Evolutionary conservation across 2,888 invertebrate genomes (phyloP).

Genomic region (Mythimna albipuncta): DNA sequence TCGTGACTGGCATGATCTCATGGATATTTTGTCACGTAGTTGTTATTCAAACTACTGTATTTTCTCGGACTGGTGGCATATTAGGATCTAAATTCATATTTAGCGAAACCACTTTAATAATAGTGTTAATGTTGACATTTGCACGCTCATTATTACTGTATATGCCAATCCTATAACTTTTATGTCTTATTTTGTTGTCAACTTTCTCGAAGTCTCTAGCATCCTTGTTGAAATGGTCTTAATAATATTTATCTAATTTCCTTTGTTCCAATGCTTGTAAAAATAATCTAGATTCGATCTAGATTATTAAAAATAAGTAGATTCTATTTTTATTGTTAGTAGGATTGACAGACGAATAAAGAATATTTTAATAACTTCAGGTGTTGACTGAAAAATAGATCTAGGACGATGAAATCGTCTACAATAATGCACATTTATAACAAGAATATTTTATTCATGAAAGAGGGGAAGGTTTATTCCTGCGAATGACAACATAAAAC

Average conservation of each 20-base stretch:
- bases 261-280: neutral
- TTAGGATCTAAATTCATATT: conserved; percentile 42
- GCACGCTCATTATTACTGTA: conserved; percentile 39
- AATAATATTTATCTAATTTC: conserved; percentile 14
- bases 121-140: conserved; percentile 48
- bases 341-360: neutral
- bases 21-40: conserved; percentile 52
- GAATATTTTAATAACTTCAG: neutral
- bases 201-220: conserved; percentile 62
- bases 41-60: conserved; percentile 42
- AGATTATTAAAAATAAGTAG: neutral
- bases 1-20: conserved; percentile 62
- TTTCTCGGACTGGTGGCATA: conserved; percentile 39
- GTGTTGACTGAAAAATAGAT: neutral
- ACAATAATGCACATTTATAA: conserved; percentile 4
- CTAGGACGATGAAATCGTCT: neutral
- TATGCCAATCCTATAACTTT: conserved; percentile 53
- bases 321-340: neutral
- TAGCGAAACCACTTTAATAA: conserved; percentile 37
- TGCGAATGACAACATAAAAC: neutral
- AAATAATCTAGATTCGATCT: too few species aligned
- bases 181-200: conserved; percentile 46
- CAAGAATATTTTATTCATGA: conserved; percentile 38
- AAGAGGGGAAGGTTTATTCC: conserved; percentile 3
- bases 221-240: conserved; percentile 44